Evolutionary conservation across 2,888 invertebrate genomes (phyloP).

Genomic region (Esperia sulphurella): DNA sequence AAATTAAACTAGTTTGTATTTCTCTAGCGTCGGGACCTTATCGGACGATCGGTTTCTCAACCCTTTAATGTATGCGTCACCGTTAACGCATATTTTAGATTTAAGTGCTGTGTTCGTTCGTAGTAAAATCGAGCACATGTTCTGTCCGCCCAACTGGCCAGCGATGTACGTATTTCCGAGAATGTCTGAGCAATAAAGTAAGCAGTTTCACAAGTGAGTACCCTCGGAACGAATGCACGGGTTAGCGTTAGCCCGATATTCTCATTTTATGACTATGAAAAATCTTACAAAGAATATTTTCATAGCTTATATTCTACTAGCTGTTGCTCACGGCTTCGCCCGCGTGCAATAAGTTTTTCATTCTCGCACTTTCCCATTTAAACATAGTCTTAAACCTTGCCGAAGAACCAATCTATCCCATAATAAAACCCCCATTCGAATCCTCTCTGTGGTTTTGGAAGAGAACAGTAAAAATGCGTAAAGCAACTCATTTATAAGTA

Average conservation of each 20-base stretch:
- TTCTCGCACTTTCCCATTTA: too few relatives aligned
- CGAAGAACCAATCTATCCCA: too few relatives aligned
- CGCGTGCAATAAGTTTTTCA: too few relatives aligned
- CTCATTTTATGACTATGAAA: conserved; percentile 57
- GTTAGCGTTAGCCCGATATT: conserved; percentile 58
- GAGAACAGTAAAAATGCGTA: too few relatives aligned
- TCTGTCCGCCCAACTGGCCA: conserved; percentile 38
- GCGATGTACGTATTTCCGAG: conserved; percentile 47
- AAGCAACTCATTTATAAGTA: too few relatives aligned
- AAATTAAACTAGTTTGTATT: conserved; percentile 71
- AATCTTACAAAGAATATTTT: conserved; percentile 44
- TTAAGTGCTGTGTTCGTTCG: conserved; percentile 33
- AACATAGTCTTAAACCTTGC: too few relatives aligned
- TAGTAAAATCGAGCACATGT: conserved; percentile 33
- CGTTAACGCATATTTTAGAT: conserved; percentile 48
- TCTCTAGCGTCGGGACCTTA: conserved; percentile 58
- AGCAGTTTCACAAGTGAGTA: conserved; percentile 68
- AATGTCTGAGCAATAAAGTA: conserved; percentile 62
- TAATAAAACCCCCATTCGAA: too few relatives aligned
- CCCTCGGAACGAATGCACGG: conserved; percentile 54
- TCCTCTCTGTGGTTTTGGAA: too few relatives aligned
- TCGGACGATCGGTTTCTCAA: conserved; percentile 66
- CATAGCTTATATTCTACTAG: conserved; percentile 13
- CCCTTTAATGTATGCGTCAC: conserved; percentile 69
- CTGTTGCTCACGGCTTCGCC: too few relatives aligned